Evolutionary conservation across 2,888 invertebrate species (phyloP).

Genomic region (Leptodirus hochenwartii): DNA sequence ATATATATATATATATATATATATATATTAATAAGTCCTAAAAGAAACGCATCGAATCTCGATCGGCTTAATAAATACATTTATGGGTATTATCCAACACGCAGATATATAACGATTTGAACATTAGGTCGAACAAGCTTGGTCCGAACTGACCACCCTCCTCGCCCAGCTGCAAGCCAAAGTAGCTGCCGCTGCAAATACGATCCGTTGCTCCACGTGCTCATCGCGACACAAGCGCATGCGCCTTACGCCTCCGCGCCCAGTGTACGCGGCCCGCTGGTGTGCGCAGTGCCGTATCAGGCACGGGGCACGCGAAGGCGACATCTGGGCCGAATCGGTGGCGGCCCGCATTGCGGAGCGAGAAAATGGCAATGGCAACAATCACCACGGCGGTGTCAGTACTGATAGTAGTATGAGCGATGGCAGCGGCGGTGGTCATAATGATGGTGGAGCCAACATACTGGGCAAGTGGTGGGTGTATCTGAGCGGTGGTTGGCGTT

Average conservation of each 20-base stretch:
- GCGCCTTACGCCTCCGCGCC: conserved; percentile 59
- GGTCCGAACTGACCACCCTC: conserved; percentile 70
- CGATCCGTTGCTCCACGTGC: conserved; percentile 89
- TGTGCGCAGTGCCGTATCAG: conserved; percentile 75
- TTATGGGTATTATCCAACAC: no score
- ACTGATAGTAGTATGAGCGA: no score
- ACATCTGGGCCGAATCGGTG: conserved; percentile 96
- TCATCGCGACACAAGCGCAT: conserved; percentile 77
- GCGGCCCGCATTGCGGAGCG: no score
- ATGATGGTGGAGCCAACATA: conserved; percentile 92
- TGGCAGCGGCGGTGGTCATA: no score
- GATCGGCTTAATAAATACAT: no score
- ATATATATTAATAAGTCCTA: conserved; percentile 74
- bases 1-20: no score
- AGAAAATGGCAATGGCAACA: no score
- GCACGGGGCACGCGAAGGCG: conserved; percentile 85
- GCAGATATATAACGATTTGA: no score
- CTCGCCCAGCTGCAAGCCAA: conserved; percentile 80
- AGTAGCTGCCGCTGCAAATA: conserved; percentile 87
- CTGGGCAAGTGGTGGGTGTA: conserved; percentile 99
- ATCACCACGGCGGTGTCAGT: no score
- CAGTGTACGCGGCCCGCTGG: conserved; percentile 80
- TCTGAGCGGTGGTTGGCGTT: conserved; percentile 63
- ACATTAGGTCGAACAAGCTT: conserved; percentile 76
- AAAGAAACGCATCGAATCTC: no score